These are phyloP conservation scores for Chaenocephalus aceratus DNA, from an alignment of 2,113 vertebrate species.

Conservation along the genomic window DNA sequence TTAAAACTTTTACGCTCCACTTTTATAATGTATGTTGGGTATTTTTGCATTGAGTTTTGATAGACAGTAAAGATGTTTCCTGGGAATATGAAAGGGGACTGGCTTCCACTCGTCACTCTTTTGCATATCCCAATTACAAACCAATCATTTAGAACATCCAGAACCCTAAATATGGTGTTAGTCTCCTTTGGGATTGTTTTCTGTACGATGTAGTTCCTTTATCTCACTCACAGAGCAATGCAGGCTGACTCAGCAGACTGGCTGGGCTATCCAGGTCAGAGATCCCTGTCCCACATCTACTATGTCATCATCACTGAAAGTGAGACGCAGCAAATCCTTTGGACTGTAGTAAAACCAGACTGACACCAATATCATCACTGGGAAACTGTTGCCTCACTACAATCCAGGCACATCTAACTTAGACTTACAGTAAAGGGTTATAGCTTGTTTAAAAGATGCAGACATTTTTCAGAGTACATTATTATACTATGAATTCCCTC, in stretches of 20 bases:
- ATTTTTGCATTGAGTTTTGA: background rate
- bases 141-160: background rate
- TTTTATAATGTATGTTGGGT: background rate
- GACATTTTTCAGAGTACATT: background rate
- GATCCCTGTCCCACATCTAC: constrained; percentile 18
- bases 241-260: constrained; percentile 55
- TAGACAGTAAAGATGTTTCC: background rate
- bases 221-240: constrained; percentile 38
- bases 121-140: too few species aligned
- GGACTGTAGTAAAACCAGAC: constrained; percentile 16
- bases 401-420: too few species aligned
- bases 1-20: background rate
- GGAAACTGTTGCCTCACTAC: background rate
- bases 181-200: constrained; percentile 15
- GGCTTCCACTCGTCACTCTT: background rate
- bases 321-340: constrained; percentile 27
- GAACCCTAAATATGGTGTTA: background rate
- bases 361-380: constrained; percentile 12
- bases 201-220: background rate
- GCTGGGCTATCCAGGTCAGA: constrained; percentile 26
- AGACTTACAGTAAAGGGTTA: background rate
- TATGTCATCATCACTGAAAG: constrained; percentile 47
- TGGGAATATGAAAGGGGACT: background rate
- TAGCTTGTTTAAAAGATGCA: background rate
- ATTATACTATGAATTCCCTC: background rate